A percentile compares a stretch with the other conserved stretches of the same genome.
phyloP scores from a whole-genome alignment of 2,888 invertebrate genomes.

The Rhamphomyia laevipes region DNA sequence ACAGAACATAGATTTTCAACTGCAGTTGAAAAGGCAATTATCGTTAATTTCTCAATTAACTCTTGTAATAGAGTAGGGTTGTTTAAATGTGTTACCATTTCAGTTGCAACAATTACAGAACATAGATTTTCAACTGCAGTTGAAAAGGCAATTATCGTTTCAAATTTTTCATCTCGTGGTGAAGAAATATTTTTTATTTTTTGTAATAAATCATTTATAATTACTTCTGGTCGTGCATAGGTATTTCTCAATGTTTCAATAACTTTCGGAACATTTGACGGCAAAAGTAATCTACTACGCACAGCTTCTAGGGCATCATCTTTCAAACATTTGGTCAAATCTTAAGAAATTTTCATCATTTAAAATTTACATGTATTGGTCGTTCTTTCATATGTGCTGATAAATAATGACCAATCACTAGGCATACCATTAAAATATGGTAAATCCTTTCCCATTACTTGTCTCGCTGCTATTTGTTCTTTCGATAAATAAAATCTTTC shows the following conservation, averaged over 20 bases:
- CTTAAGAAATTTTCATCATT: slow-evolving; percentile 3
- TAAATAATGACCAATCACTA: slow-evolving; percentile 7
- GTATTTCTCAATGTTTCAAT: neutral
- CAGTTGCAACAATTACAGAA: neutral
- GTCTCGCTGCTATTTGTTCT: neutral
- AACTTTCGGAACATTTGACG: neutral
- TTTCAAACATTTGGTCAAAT: neutral
- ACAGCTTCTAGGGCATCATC: slow-evolving; percentile 5
- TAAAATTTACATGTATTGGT: slow-evolving; percentile 2
- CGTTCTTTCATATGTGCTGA: slow-evolving; percentile 2
- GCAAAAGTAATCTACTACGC: neutral
- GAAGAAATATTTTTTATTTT: neutral
- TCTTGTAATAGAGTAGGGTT: neutral
- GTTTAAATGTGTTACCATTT: neutral
- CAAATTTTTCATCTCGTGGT: neutral
- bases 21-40: neutral
- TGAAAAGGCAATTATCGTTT: neutral
- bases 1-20: neutral
- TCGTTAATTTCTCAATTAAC: neutral
- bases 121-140: neutral
- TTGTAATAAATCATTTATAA: neutral
- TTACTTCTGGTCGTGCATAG: neutral
- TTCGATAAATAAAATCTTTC: neutral
- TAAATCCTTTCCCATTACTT: slow-evolving; percentile 1
- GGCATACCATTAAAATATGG: slow-evolving; percentile 3